Evolutionary conservation across 2,113 vertebrate genomes (phyloP), one percentile per base, ranked within the genome.

Genomic region (Smithornis capensis): DNA sequence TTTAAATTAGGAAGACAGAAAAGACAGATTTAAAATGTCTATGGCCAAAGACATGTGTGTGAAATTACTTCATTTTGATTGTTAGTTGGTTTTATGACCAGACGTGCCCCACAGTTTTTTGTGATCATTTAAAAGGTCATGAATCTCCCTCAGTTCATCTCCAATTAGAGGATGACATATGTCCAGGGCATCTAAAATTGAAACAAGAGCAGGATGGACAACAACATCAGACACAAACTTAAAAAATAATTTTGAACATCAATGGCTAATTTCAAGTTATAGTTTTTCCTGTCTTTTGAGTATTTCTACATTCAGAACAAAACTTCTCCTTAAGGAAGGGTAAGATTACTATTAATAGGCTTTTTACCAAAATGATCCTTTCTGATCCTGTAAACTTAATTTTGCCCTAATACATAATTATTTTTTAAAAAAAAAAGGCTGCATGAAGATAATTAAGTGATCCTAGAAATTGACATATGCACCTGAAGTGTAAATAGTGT

Each of bases 31-130:
- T 45, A 31, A 52, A 83, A 87, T 33, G 19, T 33, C 59, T 89
- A 7, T 55, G 22, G 59, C 11, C 14, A 45, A 81, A 78, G 82
- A 77, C 12, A 18, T 2, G 12, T 29, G 21, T 38, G 63, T 80
- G 63, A 90, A 90, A 83, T 77, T 33, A 68, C 19, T 93, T 75
- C 60, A 52, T 69, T 92, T 92, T 76, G n/a, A 83, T 81, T 91
- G 67, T n/a, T 50, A 70, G 44, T 25, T n/a, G 4, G 56, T 90
- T 90, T 77, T 83, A 77, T 49, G 40, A 79, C 24, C 27, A 76
- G 67, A 68, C 2, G 14, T 38, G 33, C 6, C 40, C 59, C 13
- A n/a, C 14, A 9, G 45, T 77, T 95, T 91, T 38, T 69, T 78
- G 59, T 55, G 78, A 71, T 67, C 12, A 31, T 89, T 87, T 93